Conservation (phyloP, 1,140 invertebrate species). For the Trachymyrmex cornetzi region DNA sequence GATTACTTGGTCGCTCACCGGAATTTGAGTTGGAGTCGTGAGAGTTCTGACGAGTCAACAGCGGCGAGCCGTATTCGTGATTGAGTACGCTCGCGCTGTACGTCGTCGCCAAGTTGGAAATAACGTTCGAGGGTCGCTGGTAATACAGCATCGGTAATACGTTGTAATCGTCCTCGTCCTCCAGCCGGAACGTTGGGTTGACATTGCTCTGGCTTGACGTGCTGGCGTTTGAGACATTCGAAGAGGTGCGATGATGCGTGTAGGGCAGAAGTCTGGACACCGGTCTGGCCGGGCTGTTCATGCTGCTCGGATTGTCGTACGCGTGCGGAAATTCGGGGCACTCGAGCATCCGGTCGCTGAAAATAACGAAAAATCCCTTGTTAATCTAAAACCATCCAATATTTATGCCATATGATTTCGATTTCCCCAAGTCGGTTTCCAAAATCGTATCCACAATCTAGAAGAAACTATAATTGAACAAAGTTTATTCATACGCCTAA, state of each 20-base stretch:
- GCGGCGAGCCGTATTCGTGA: conserved; percentile 85
- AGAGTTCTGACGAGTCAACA: conserved; percentile 88
- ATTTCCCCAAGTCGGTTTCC: not conserved
- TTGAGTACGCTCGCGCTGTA: conserved; percentile 78
- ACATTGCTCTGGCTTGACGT: conserved; percentile 87
- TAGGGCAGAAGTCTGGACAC: conserved; percentile 85
- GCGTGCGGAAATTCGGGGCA: conserved; percentile 86
- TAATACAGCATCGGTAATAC: conserved; percentile 83
- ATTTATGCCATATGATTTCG: not conserved
- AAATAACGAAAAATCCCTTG: conserved; percentile 61
- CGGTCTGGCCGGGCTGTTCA: conserved; percentile 86
- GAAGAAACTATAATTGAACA: not conserved
- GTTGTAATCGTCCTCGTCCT: conserved; percentile 88
- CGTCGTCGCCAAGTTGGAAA: conserved; percentile 70
- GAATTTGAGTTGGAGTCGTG: conserved; percentile 85
- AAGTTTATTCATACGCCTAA: not conserved
- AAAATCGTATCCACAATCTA: not conserved
- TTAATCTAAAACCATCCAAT: not conserved
- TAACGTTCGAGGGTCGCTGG: conserved; percentile 76
- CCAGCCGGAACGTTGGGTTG: conserved; percentile 89
- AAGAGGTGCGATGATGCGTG: conserved; percentile 90
- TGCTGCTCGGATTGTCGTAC: conserved; percentile 89
- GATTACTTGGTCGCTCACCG: conserved; percentile 91
- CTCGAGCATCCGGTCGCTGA: conserved; percentile 84
- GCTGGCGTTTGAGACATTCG: conserved; percentile 91